phyloP scores from a whole-genome alignment of 2,888 invertebrate species.

The Seira ritae region DNA sequence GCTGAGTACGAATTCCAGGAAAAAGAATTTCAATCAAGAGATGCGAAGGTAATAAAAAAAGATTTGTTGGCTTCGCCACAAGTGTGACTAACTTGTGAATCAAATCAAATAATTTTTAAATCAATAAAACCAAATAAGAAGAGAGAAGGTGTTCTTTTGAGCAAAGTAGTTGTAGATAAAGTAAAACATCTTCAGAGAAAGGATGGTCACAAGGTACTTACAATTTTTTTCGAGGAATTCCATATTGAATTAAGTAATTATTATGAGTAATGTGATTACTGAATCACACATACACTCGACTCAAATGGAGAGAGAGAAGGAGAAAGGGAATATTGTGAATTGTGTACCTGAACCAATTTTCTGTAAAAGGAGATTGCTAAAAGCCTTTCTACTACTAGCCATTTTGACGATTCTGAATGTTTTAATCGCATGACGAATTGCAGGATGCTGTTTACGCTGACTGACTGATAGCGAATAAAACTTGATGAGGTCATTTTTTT shows the following conservation, averaged over 20 bases:
- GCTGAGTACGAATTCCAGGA: slow-evolving; percentile 38
- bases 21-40: slow-evolving; percentile 35
- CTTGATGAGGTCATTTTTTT: no score
- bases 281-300: not conserved
- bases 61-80: not conserved
- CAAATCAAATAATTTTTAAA: slow-evolving; percentile 30
- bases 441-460: no score
- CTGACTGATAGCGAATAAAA: no score
- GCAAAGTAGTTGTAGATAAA: no score
- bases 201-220: not conserved
- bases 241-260: slow-evolving; percentile 6
- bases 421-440: no score
- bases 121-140: slow-evolving; percentile 27
- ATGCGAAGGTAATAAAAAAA: slow-evolving; percentile 13
- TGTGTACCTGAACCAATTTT: no score
- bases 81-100: slow-evolving; percentile 2
- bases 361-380: no score
- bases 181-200: slow-evolving; percentile 1
- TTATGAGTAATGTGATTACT: slow-evolving; percentile 7
- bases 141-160: not conserved
- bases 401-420: no score
- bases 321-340: no score
- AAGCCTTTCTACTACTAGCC: no score
- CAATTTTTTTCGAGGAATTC: not conserved
- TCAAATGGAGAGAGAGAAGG: not conserved